Conservation (phyloP, 2,797 vertebrate genomes). For the Carcharodon carcharias region DNA sequence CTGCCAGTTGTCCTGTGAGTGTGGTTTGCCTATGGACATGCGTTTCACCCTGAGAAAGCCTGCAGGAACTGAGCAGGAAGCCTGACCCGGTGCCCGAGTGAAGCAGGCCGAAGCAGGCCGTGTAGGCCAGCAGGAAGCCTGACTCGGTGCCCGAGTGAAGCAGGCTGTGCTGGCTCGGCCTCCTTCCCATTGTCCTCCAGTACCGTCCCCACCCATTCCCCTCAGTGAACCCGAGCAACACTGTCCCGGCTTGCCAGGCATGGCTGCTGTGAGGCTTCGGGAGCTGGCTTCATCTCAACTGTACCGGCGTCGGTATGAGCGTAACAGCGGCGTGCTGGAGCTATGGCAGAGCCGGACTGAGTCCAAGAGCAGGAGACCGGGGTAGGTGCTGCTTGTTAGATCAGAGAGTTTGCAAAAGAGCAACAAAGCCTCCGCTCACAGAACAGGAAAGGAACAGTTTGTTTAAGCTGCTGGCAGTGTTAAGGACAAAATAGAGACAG, state of each 20-base stretch:
- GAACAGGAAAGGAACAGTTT: neutral
- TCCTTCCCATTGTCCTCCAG: neutral
- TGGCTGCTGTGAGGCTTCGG: conserved; percentile 49
- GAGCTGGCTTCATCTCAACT: conserved; percentile 51
- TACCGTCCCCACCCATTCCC: neutral
- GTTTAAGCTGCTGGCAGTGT: neutral
- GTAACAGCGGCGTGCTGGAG: conserved; percentile 43
- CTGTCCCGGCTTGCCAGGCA: conserved; percentile 28
- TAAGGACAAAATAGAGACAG: neutral
- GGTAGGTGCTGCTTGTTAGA: conserved; percentile 46
- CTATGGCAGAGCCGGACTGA: conserved; percentile 44
- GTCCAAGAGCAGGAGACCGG: conserved; percentile 25
- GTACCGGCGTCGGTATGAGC: conserved; percentile 52
- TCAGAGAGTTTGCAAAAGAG: neutral
- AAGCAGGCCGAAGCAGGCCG: neutral
- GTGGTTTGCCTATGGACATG: neutral
- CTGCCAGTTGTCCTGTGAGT: neutral
- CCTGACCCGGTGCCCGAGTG: neutral
- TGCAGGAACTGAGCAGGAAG: neutral
- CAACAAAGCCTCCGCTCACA: too few relatives aligned
- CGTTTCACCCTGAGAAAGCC: neutral
- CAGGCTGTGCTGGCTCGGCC: neutral
- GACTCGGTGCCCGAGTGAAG: neutral
- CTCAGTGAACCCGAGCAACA: neutral
- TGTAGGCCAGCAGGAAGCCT: neutral